Evolutionary conservation across 2,113 vertebrate genomes (phyloP), one percentile per base, ranked within the genome.

Genomic region (Gasterosteus aculeatus): DNA sequence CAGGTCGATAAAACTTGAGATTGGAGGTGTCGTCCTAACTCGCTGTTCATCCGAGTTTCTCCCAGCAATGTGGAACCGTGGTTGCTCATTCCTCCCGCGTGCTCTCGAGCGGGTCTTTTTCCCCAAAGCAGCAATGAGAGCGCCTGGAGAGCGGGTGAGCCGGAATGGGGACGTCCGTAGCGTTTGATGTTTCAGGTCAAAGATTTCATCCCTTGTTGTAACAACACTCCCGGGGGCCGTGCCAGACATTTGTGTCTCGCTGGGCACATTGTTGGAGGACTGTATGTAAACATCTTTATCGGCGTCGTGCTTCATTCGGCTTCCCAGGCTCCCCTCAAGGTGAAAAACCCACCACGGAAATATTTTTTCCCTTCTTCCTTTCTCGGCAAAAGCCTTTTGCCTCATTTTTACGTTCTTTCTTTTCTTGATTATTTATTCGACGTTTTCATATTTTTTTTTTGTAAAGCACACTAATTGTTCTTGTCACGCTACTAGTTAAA

Each of bases 141-240:
- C 14, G 26, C 58, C 33, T 22, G 53, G 46, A 83, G 22, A 10
- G 10, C 41, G 42, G 66, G 66, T 72, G 19, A 58, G 47, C 69
- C 65, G 12, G 38, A 67, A 71, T 64, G 76, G 66, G 33, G 53
- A 2, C 57, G 35, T 61, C n/a, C 1, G 33, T n/a, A 38, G 19
- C 51, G 10, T 26, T 75, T 72, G 38, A 31, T 47, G 69, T 69
- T 72, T 73, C 31, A 39, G 72, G 72, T 81, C 69, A 85, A 69
- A 83, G 56, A 77, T 63, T 74, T 65, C 0, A 15, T 81, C 80
- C 62, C 63, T 31, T 65, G 44, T 69, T 80, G 9, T 49, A 39
- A 49, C 49, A 42, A 39, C 65, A 31, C 66, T 69, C 74, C 46
- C 78, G 49, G 65, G 72, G 72, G 72, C 39, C 18, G 26, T 11